Evolutionary conservation across 2,113 vertebrate species (phyloP).

Genomic region (Serilophus lunatus): DNA sequence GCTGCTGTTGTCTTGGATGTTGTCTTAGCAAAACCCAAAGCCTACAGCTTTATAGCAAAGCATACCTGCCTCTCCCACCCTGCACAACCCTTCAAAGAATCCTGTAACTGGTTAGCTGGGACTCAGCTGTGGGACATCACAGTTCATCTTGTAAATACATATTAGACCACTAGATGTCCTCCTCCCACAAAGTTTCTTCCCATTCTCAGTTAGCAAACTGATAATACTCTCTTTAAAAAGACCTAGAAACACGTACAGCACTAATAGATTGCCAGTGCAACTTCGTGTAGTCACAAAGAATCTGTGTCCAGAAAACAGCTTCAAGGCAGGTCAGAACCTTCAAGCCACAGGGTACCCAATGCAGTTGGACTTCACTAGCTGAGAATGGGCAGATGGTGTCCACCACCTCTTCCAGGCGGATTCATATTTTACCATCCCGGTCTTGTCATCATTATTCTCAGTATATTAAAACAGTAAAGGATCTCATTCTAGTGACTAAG

Average conservation of each 20-base stretch:
- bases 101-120: background rate
- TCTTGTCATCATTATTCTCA: background rate
- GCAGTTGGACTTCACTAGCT: accelerated
- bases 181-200: slow-evolving; percentile 17
- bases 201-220: background rate
- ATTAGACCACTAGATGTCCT: slow-evolving; percentile 59
- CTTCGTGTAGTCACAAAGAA: accelerated
- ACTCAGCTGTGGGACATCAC: background rate
- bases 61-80: background rate
- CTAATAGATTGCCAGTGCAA: background rate
- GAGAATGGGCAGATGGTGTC: background rate
- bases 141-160: background rate
- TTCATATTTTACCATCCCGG: background rate
- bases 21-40: background rate
- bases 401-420: background rate
- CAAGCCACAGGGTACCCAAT: background rate
- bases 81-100: background rate
- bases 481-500: background rate
- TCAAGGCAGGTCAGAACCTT: background rate
- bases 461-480: background rate
- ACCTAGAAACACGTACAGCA: background rate
- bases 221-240: background rate
- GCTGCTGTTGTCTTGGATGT: background rate
- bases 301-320: background rate
- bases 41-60: background rate